Percentiles rank a stretch among this genome's conserved stretches.
Conservation (phyloP, 2,888 invertebrate genomes). For the Orthosia incerta region DNA sequence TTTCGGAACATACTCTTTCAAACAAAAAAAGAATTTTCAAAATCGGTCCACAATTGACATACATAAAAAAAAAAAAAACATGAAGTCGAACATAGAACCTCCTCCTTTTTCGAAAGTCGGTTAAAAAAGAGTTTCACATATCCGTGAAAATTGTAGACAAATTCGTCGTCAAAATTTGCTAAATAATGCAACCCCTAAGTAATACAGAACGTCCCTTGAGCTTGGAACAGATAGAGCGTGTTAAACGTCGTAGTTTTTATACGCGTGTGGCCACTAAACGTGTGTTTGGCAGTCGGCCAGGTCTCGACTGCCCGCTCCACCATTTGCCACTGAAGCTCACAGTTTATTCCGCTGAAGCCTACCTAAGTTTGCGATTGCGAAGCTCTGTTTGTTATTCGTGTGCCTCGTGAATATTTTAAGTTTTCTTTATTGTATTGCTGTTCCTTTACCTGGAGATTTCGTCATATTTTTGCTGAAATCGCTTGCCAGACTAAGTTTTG, state of each 20-base stretch:
- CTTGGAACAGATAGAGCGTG: conserved; percentile 64
- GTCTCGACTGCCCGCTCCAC: conserved; percentile 57
- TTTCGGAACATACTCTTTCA: too few relatives aligned
- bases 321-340: conserved; percentile 73
- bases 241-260: conserved; percentile 70
- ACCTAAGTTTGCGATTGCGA: conserved; percentile 67
- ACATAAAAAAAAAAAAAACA: too few relatives aligned
- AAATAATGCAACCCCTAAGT: conserved; percentile 23
- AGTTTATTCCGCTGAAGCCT: conserved; percentile 69
- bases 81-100: too few relatives aligned
- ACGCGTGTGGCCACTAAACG: conserved; percentile 75
- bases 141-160: neutral
- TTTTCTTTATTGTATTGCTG: conserved; percentile 67
- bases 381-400: conserved; percentile 66
- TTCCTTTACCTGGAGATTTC: conserved; percentile 65
- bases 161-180: neutral
- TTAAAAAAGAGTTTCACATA: neutral
- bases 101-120: too few relatives aligned
- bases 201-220: conserved; percentile 21
- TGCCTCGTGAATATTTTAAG: conserved; percentile 65
- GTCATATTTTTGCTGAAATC: conserved; percentile 59
- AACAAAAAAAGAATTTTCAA: too few relatives aligned
- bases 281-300: conserved; percentile 78
- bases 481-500: conserved; percentile 44
- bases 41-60: too few relatives aligned